A percentile compares a stretch with the other conserved stretches of the same genome.
Evolutionary conservation across 2,888 invertebrate species (phyloP).

Genomic region (Chouioia cunea): DNA sequence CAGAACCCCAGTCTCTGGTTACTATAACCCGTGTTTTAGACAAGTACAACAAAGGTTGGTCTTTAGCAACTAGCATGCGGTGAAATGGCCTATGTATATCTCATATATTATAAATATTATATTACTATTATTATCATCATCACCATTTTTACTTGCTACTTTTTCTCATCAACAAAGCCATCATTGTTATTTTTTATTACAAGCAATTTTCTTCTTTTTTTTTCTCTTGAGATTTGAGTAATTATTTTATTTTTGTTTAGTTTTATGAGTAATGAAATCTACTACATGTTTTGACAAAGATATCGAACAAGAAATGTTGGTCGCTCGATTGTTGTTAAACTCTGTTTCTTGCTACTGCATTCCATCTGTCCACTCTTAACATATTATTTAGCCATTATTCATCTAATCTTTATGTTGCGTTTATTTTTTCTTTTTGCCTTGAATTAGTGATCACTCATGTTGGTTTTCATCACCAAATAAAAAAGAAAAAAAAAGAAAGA

Average conservation of each 20-base stretch:
- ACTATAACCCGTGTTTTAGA: conserved; percentile 68
- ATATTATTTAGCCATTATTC: conserved; percentile 16
- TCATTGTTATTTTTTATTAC: conserved; percentile 30
- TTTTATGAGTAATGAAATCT: conserved; percentile 38
- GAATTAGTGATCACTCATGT: conserved; percentile 28
- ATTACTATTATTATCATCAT: conserved; percentile 52
- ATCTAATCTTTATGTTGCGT: conserved; percentile 21
- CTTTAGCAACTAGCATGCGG: conserved; percentile 69
- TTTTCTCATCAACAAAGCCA: conserved; percentile 41
- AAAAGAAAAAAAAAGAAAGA: conserved; percentile 1
- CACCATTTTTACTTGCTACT: conserved; percentile 43
- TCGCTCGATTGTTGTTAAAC: conserved; percentile 25
- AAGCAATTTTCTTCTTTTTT: not conserved
- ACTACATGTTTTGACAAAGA: not conserved
- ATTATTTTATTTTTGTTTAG: conserved; percentile 32
- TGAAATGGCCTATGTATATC: conserved; percentile 67
- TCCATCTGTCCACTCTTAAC: conserved; percentile 21
- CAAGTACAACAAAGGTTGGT: conserved; percentile 69
- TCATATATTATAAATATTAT: conserved; percentile 54
- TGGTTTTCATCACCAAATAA: conserved; percentile 21
- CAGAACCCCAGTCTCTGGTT: conserved; percentile 67
- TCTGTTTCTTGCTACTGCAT: conserved; percentile 17
- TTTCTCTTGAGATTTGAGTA: not conserved
- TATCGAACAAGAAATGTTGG: not conserved
- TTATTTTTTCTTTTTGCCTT: conserved; percentile 27